These are phyloP conservation scores for Papilio machaon DNA, from an alignment of 1,140 invertebrate species.

Conservation along the genomic window DNA sequence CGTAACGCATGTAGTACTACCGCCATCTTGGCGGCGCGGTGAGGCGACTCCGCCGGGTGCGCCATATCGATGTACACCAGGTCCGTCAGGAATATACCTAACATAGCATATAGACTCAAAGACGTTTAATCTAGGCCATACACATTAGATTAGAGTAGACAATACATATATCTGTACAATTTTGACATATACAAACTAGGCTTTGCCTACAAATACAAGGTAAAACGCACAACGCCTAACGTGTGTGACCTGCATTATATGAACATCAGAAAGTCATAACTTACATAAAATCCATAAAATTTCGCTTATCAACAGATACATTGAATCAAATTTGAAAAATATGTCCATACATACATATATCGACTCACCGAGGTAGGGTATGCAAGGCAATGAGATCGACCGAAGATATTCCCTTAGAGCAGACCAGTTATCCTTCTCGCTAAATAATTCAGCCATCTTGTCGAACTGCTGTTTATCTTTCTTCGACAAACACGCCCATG, in stretches of 20 bases:
- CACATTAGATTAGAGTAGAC: too few relatives aligned
- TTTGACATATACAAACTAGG: too few relatives aligned
- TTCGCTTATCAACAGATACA: neutral
- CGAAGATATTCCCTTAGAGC: conserved; percentile 93
- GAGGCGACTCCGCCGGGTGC: conserved; percentile 91
- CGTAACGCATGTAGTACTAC: conserved; percentile 93
- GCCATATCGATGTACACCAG: conserved; percentile 97
- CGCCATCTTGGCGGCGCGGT: conserved; percentile 93
- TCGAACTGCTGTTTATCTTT: conserved; percentile 94
- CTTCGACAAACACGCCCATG: conserved; percentile 91
- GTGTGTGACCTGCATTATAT: too few relatives aligned
- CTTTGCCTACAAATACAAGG: too few relatives aligned
- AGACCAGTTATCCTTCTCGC: conserved; percentile 94
- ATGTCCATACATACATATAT: neutral
- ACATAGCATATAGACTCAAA: neutral
- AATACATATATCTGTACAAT: too few relatives aligned
- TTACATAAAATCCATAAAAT: too few relatives aligned
- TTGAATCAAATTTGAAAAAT: neutral
- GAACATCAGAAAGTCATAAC: conserved; percentile 54
- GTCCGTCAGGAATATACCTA: conserved; percentile 95
- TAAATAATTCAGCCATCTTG: conserved; percentile 93
- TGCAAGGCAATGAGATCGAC: conserved; percentile 92
- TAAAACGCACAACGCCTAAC: too few relatives aligned
- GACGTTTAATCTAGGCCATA: too few relatives aligned
- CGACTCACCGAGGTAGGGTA: conserved; percentile 93